Base-by-base conservation (phyloP, 92 coral and sea anemone genomes). In the Galaxea fascicularis region DNA sequence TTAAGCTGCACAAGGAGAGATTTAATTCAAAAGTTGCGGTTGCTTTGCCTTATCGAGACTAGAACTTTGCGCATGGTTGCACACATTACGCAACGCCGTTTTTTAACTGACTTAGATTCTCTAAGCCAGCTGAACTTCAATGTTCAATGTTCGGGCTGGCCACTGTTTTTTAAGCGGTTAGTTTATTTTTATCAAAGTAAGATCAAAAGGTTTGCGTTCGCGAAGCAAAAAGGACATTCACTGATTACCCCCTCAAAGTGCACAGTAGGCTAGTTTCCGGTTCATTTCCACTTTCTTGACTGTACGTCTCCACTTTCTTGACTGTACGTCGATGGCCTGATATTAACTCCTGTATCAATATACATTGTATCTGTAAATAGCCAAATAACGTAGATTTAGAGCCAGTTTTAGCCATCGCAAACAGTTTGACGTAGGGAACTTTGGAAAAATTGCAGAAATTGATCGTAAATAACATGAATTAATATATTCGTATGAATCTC, bases 171-270 rank as follows among this genome's bases (percentile, higher is more conserved):
- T 57, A 5, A 6, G 21, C 0, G 31, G 28, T 8, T 9, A 8
- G 20, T 53, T 35, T 10, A 15, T 18, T 29, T 28, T 13, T 53
- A n/a, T 41, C 15, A 25, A 58, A 31, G 26, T 3, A 0, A 57
- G 15, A 31, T 29, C 28, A 6, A 16, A 24, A 58, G 7, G 3
- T 58, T 21, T 8, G 28, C 59, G 57, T 16, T 14, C 8, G 35
- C 47, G 41, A 0, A 35, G 80, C 53, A 29, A 76, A 21, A 31
- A 76, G 56, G 83, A 63, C 83, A 78, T 78, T 64, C 47, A 64
- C 29, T 64, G 13, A 45, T 28, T 24, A 14, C 10, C 17, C 28
- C 10, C 16, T 45, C 3, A 21, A 64, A 35, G 41, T 6, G 41
- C 41, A 35, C 73, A 49, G 74, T 78, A 47, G 65, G 35, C 83